A percentile compares a stretch with the other conserved stretches of the same genome.
Conservation (phyloP, 2,888 invertebrate species). For the Leucoma salicis region DNA sequence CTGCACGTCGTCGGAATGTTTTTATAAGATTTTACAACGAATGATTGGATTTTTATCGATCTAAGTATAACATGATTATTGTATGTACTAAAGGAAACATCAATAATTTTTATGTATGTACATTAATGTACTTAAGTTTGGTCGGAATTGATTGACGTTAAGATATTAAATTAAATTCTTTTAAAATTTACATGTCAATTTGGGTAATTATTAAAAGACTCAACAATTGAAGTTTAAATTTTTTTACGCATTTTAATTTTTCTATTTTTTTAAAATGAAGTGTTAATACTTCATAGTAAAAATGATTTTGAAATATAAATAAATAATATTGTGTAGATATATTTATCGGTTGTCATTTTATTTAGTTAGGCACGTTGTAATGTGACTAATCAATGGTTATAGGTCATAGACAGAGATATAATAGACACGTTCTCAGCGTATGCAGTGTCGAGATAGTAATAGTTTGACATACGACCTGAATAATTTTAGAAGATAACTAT, state of each 20-base stretch:
- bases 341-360: not conserved
- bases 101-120: conserved; percentile 19
- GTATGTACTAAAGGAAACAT: conserved; percentile 23
- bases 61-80: conserved; percentile 7
- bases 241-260: too few species aligned
- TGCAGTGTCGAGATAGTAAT: too few species aligned
- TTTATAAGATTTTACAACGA: conserved; percentile 77
- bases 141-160: conserved; percentile 17
- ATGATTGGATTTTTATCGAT: conserved; percentile 28
- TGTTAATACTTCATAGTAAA: not conserved
- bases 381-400: conserved; percentile 28
- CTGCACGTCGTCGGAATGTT: conserved; percentile 54
- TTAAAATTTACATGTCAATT: not conserved
- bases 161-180: not conserved
- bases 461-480: too few species aligned
- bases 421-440: too few species aligned
- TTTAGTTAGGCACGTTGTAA: conserved; percentile 10
- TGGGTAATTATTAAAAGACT: too few species aligned
- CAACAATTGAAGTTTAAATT: too few species aligned
- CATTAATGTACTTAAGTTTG: conserved; percentile 36
- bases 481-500: too few species aligned
- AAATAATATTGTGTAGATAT: not conserved
- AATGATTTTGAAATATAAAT: not conserved
- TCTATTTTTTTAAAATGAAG: not conserved
- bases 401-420: too few species aligned